A percentile compares a stretch with the other conserved stretches of the same genome.
Evolutionary conservation across 2,888 invertebrate genomes (phyloP).

Genomic region (Coremacera marginata): DNA sequence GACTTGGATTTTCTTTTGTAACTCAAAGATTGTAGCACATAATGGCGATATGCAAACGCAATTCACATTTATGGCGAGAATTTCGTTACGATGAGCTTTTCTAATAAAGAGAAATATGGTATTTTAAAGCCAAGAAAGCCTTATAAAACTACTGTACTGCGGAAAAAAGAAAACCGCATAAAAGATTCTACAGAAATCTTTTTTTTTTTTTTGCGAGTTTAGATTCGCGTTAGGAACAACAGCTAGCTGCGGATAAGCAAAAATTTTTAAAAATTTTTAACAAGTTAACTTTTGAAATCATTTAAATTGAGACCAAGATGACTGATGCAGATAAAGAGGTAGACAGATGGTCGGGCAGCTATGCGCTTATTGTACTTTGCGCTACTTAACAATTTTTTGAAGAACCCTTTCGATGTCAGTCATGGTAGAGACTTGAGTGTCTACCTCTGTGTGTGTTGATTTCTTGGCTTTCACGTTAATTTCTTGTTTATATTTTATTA

Average conservation of each 20-base stretch:
- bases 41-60: background rate
- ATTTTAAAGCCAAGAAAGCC: background rate
- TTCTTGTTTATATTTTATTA: background rate
- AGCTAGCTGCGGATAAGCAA: background rate
- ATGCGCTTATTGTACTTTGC: background rate
- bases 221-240: background rate
- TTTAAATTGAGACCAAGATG: background rate
- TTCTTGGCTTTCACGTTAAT: no score
- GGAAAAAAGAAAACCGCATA: no score
- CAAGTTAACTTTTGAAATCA: constrained; percentile 4
- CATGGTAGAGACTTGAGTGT: constrained; percentile 12
- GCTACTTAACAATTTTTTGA: background rate
- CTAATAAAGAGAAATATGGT: background rate
- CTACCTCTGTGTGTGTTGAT: background rate
- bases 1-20: no score
- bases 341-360: background rate
- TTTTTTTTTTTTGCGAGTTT: background rate
- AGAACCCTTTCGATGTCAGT: constrained; percentile 26
- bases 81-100: background rate
- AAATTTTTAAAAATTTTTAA: no score
- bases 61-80: background rate
- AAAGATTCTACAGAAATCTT: no score
- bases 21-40: background rate
- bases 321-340: background rate
- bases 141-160: no score